Conservation (phyloP, 2,888 invertebrate species). For the Diachrysia chrysitis region DNA sequence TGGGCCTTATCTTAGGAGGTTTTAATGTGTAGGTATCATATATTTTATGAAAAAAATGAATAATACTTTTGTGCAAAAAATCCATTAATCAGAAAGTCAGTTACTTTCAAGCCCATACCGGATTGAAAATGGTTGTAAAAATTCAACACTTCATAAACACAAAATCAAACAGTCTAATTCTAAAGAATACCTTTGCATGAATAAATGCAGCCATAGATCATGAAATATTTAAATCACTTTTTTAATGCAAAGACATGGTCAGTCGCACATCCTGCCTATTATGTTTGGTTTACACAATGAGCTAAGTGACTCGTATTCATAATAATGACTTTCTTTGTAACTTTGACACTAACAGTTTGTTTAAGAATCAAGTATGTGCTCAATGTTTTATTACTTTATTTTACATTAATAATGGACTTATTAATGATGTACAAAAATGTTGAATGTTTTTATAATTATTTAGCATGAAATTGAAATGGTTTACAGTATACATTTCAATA, state of each 20-base stretch:
- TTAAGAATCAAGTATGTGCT: conserved; percentile 10
- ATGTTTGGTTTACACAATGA: conserved; percentile 44
- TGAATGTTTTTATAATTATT: background rate
- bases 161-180: background rate
- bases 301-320: conserved; percentile 42
- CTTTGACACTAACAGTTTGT: conserved; percentile 12
- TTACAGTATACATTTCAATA: no score
- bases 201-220: conserved; percentile 12
- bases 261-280: conserved; percentile 52
- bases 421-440: no score
- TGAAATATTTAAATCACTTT: conserved; percentile 32
- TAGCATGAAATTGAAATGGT: background rate
- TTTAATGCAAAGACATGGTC: conserved; percentile 33
- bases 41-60: no score
- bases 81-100: no score
- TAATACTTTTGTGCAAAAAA: no score
- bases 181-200: background rate
- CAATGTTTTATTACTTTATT: conserved; percentile 9
- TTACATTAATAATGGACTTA: background rate
- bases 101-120: no score
- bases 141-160: no score
- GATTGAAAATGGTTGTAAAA: no score
- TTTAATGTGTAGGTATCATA: no score
- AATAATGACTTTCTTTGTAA: conserved; percentile 50
- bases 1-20: no score